phyloP scores from a whole-genome alignment of 2,888 invertebrate genomes.

The Macaria notata region DNA sequence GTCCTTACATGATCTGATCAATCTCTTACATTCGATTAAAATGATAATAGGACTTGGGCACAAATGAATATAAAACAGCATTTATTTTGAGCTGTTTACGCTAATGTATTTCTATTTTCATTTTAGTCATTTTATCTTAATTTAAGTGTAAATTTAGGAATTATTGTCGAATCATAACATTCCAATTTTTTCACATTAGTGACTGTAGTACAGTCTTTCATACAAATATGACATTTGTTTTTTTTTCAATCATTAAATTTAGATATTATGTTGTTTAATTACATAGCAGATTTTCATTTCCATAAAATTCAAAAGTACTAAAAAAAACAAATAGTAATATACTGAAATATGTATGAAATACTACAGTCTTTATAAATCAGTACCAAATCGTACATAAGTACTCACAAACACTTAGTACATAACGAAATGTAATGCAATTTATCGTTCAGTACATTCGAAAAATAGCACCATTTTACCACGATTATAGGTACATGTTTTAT shows the following conservation, averaged over 20 bases:
- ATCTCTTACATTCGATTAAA: constrained; percentile 54
- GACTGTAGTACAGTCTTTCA: too few species aligned
- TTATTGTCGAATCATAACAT: constrained; percentile 19
- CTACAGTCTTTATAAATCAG: background rate
- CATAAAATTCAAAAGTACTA: too few species aligned
- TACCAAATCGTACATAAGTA: constrained; percentile 15
- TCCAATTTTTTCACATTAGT: background rate
- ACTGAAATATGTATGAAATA: too few species aligned
- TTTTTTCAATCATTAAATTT: too few species aligned
- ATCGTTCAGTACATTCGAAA: constrained; percentile 8
- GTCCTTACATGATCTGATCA: constrained; percentile 48
- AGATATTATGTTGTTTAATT: too few species aligned
- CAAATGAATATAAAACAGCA: constrained; percentile 42
- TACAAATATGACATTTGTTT: too few species aligned
- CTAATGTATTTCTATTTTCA: constrained; percentile 73
- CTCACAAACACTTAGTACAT: constrained; percentile 8
- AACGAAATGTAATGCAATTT: constrained; percentile 12
- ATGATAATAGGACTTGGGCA: constrained; percentile 75
- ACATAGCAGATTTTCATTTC: too few species aligned
- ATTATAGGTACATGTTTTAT: constrained; percentile 8
- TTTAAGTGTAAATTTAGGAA: constrained; percentile 13
- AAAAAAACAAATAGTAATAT: too few species aligned
- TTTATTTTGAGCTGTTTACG: too few species aligned
- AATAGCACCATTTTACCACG: constrained; percentile 20
- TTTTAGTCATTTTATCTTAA: constrained; percentile 62